Conservation (phyloP, 2,797 vertebrate species). For the Chiloscyllium punctatum region DNA sequence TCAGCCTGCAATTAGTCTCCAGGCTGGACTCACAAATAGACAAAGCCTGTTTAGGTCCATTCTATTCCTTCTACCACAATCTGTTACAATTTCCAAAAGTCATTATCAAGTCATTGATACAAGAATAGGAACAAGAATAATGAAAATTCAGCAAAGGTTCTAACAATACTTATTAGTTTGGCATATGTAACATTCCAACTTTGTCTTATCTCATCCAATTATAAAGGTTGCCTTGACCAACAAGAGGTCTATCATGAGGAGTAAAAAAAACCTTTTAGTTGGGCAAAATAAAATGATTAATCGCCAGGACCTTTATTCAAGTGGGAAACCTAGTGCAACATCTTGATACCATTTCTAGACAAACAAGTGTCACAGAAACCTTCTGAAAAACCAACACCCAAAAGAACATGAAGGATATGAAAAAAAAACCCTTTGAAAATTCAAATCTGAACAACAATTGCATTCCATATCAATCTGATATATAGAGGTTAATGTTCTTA, state of each 20-base stretch:
- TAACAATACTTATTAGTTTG: background rate
- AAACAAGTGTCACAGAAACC: background rate
- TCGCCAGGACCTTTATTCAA: background rate
- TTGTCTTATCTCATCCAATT: background rate
- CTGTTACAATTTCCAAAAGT: no score
- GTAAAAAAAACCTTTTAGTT: background rate
- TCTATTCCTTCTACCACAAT: no score
- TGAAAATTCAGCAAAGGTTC: no score
- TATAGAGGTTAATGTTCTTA: conserved; percentile 44
- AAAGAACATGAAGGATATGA: no score
- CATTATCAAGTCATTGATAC: no score
- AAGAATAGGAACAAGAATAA: no score
- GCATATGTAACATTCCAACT: background rate
- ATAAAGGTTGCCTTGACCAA: background rate
- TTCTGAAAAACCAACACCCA: background rate
- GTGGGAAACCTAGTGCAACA: background rate
- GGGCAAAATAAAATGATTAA: background rate
- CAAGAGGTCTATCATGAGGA: background rate
- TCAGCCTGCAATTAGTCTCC: no score
- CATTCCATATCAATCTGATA: background rate
- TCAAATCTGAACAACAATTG: background rate
- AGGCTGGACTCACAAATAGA: no score
- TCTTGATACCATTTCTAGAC: background rate
- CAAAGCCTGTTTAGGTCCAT: no score
- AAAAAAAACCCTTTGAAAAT: background rate